These are phyloP conservation scores for Dicerorhinus sumatrensis DNA, from an alignment of 2,113 vertebrate species.

Conservation along the genomic window DNA sequence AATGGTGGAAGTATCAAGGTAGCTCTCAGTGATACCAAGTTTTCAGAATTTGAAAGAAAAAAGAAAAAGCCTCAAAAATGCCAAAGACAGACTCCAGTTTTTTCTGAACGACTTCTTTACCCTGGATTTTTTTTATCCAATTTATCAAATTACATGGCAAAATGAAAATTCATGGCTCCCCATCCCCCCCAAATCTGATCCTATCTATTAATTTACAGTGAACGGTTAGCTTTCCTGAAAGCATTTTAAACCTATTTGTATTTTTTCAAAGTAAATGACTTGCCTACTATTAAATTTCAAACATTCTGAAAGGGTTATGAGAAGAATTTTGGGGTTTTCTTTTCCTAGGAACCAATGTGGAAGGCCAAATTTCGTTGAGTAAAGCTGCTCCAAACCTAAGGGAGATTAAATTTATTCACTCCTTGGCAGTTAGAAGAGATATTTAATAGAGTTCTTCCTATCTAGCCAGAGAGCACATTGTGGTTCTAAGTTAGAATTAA, in stretches of 20 bases:
- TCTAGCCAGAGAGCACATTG: background rate
- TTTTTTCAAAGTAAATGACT: constrained; percentile 15
- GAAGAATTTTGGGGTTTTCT: constrained; percentile 1
- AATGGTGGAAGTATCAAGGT: background rate
- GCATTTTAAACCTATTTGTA: background rate
- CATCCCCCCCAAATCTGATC: background rate
- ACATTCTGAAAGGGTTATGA: background rate
- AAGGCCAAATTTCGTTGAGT: constrained; percentile 27
- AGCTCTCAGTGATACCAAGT: background rate
- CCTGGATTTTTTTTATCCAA: background rate
- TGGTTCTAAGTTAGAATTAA: constrained; percentile 35
- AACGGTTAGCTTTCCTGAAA: background rate
- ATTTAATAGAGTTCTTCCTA: constrained; percentile 11
- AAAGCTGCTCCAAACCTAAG: background rate
- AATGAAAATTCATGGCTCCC: background rate
- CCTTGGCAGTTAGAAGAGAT: background rate
- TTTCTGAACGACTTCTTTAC: background rate
- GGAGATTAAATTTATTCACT: background rate
- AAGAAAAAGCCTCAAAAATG: background rate
- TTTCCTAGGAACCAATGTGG: background rate
- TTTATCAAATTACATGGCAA: constrained; percentile 13
- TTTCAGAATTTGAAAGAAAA: constrained; percentile 41
- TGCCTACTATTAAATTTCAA: constrained; percentile 27
- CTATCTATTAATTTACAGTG: background rate
- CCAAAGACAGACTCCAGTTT: background rate